A percentile compares a stretch with the other conserved stretches of the same genome.
These are phyloP conservation scores for Cinclus cinclus DNA, from an alignment of 2,113 vertebrate species.

Conservation along the genomic window DNA sequence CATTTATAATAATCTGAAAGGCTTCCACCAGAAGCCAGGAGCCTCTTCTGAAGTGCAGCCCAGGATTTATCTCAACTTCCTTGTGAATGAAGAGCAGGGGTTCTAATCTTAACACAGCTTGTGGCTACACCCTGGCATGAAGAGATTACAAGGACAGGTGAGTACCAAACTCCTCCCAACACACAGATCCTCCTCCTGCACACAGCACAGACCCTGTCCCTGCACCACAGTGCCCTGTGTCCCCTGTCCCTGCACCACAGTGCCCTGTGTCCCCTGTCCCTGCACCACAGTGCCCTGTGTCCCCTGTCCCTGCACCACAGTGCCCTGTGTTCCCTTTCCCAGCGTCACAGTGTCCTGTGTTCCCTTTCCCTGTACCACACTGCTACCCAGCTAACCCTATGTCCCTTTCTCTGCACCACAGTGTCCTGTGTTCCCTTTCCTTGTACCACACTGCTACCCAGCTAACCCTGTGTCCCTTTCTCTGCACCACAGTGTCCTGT, in stretches of 20 bases:
- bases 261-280: background rate
- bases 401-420: too few relatives aligned
- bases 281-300: background rate
- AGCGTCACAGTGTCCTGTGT: background rate
- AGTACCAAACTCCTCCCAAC: background rate
- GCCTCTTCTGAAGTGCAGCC: background rate
- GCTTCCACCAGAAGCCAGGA: background rate
- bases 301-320: background rate
- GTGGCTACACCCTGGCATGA: accelerated
- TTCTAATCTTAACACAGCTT: background rate
- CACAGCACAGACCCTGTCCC: too few relatives aligned
- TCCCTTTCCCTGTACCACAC: too few relatives aligned
- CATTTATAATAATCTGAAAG: background rate
- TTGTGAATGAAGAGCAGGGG: accelerated
- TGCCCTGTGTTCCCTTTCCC: background rate
- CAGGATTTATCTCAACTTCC: background rate
- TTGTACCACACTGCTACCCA: background rate
- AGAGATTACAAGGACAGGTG: too few relatives aligned
- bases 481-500: background rate
- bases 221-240: background rate
- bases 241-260: background rate
- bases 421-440: too few relatives aligned
- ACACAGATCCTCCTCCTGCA: background rate
- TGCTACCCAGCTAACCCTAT: too few relatives aligned
- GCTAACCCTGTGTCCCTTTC: background rate